Evolutionary conservation across 2,888 invertebrate species (phyloP), one percentile per base, ranked within the genome.

Genomic region (Chydorus sphaericus): DNA sequence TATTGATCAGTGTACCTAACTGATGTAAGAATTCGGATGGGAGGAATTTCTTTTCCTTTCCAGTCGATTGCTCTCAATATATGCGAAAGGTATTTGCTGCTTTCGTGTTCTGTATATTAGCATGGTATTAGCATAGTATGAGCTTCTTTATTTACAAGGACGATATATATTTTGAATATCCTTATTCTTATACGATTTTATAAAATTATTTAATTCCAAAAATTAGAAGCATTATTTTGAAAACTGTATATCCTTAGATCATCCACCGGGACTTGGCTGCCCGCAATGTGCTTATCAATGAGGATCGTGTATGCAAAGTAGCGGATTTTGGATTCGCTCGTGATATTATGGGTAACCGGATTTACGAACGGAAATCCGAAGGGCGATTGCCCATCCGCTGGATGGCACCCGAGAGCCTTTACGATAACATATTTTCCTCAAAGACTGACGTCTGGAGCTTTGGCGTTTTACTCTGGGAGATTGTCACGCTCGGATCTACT

Each of bases 371-470:
- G 39, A 69, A 71, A 54, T 70, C 71, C 10, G 70, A 70, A 63
- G 88, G 81, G n/a, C 75, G 82, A 48, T 69, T 82, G 1, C 84
- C 84, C 3, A 81, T 83, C 58, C 73, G 92, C 68, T 94, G 94
- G 94, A 93, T 94, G 93, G 90, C 93, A 0, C 90, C 91, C 0
- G 94, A 94, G 66, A 90, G 92, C 2, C 77, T 94, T 2, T 90
- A 88, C 69, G 92, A 94, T 67, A 92, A 92, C 67, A 81, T 92
- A 66, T 94, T 91, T 71, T 89, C 91, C 11, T 82, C 86, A 2
- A 91, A 92, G 70, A 90, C 91, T 2, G 94, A 94, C 68, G 86
- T 93, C 48, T 94, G 93, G 93, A 91, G 92, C 64, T 94, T 92
- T 65, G 93, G 93, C 0, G 84, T 94, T 14, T 75, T 94, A 10